Conservation (phyloP, 1,140 invertebrate species). For the Globodera ellingtonae region DNA sequence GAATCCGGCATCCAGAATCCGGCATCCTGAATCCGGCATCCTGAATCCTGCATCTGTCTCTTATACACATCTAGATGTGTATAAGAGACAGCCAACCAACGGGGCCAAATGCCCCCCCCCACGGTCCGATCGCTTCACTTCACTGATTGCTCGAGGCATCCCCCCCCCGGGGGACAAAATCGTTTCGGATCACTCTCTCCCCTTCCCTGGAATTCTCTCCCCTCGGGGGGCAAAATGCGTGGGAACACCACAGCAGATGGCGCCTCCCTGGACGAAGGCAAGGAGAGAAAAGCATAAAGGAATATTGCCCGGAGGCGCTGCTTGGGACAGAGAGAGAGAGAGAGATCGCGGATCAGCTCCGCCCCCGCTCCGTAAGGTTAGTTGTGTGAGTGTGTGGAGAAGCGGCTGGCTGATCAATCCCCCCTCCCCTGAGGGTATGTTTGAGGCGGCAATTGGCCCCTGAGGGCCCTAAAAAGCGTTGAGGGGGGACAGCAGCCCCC, state of each 20-base stretch:
- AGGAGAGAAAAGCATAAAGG: background rate
- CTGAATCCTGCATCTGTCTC: too few species aligned
- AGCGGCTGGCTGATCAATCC: background rate
- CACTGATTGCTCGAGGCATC: background rate
- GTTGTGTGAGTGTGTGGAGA: background rate
- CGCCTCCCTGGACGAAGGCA: too few species aligned
- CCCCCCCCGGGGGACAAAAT: background rate
- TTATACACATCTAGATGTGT: too few species aligned
- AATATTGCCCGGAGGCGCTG: too few species aligned
- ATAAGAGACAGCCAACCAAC: too few species aligned
- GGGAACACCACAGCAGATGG: background rate
- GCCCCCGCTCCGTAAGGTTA: too few species aligned
- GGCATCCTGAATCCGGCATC: too few species aligned
- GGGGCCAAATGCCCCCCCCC: too few species aligned
- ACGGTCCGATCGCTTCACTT: background rate
- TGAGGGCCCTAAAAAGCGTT: background rate
- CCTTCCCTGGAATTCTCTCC: background rate
- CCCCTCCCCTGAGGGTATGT: too few species aligned
- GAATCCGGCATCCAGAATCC: too few species aligned
- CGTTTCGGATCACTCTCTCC: background rate
- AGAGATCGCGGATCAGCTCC: background rate
- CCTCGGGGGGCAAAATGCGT: background rate
- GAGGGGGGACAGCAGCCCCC: too few species aligned
- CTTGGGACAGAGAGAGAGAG: too few species aligned
- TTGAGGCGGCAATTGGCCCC: background rate